These are phyloP conservation scores for Paedocypris micromegethes DNA, from an alignment of 2,797 vertebrate species.

Conservation along the genomic window DNA sequence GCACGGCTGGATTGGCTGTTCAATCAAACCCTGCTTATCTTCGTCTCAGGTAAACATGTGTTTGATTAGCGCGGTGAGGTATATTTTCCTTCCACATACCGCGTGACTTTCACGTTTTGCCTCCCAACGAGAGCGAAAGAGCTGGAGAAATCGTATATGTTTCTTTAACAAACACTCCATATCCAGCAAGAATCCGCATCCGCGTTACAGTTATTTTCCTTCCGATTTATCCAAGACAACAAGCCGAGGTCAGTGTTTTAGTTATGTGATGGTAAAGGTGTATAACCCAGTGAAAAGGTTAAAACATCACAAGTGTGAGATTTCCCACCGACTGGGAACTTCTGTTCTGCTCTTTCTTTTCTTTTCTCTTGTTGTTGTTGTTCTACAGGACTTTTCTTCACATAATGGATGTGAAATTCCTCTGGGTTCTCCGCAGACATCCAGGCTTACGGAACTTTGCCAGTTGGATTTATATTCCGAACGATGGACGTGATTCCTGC, in stretches of 20 bases:
- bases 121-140: too few species aligned
- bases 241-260: too few species aligned
- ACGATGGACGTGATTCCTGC: neutral
- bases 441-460: constrained; percentile 13
- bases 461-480: constrained; percentile 23
- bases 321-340: too few species aligned
- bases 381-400: too few species aligned
- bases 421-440: constrained; percentile 45
- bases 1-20: constrained; percentile 11
- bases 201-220: too few species aligned
- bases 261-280: too few species aligned
- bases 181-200: too few species aligned
- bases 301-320: too few species aligned
- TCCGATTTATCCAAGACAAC: too few species aligned
- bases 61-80: constrained; percentile 9
- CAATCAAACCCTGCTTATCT: neutral
- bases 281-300: too few species aligned
- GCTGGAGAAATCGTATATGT: too few species aligned
- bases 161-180: too few species aligned
- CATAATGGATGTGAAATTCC: constrained; percentile 62
- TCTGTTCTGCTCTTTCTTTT: constrained; percentile 38
- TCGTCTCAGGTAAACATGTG: neutral
- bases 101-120: constrained; percentile 24
- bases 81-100: neutral
- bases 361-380: constrained; percentile 7